Percentiles rank a stretch among this genome's conserved stretches.
Conservation (phyloP, 2,113 vertebrate species). For the Salvelinus fontinalis region DNA sequence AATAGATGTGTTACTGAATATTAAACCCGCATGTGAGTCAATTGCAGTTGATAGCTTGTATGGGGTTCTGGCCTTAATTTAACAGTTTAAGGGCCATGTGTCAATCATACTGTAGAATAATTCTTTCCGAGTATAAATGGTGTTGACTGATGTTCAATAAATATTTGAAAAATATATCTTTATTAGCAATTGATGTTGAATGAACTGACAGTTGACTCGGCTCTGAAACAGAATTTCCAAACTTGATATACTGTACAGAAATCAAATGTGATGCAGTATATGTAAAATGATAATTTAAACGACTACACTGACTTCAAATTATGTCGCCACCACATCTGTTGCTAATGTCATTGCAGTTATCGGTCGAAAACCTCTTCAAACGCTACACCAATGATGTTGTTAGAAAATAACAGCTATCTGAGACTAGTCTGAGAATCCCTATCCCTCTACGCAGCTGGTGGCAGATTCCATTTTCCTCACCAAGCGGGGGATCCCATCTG, state of each 20-base stretch:
- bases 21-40: too few relatives aligned
- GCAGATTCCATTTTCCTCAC: conserved; percentile 62
- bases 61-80: not conserved
- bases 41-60: too few relatives aligned
- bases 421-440: conserved; percentile 29
- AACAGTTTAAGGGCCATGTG: not conserved
- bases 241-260: too few relatives aligned
- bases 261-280: too few relatives aligned
- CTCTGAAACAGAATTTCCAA: too few relatives aligned
- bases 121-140: not conserved
- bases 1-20: too few relatives aligned
- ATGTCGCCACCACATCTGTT: not conserved
- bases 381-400: conserved; percentile 6
- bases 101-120: not conserved
- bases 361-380: not conserved
- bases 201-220: too few relatives aligned
- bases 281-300: not conserved
- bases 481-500: conserved; percentile 50
- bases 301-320: not conserved
- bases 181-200: not conserved
- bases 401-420: conserved; percentile 36
- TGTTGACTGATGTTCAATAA: not conserved
- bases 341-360: too few relatives aligned
- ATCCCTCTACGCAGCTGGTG: conserved; percentile 41
- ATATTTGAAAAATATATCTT: too few relatives aligned